These are phyloP conservation scores for Trichonephila inaurata DNA, from an alignment of 1,140 invertebrate genomes.

Conservation along the genomic window DNA sequence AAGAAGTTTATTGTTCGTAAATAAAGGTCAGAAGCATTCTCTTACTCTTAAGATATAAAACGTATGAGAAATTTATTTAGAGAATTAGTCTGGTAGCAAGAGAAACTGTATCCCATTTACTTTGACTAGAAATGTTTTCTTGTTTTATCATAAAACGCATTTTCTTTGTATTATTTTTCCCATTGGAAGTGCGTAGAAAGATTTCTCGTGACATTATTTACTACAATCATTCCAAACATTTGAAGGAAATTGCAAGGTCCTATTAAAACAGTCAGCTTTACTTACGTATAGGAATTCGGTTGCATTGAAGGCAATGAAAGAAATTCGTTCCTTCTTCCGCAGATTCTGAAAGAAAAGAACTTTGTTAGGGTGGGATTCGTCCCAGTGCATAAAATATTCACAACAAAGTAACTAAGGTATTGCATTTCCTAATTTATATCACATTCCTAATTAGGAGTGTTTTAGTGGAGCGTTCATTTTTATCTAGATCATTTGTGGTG, in stretches of 20 bases:
- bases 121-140: neutral
- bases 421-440: neutral
- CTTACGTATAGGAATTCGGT: slow-evolving; percentile 5
- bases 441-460: neutral
- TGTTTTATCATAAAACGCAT: slow-evolving; percentile 1
- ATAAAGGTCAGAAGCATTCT: neutral
- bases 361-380: neutral
- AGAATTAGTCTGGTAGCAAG: neutral
- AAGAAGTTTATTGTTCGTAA: neutral
- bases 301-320: slow-evolving; percentile 32
- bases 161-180: neutral
- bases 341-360: slow-evolving; percentile 3
- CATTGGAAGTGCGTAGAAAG: neutral
- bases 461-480: neutral
- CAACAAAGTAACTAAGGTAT: neutral
- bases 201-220: neutral
- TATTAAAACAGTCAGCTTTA: slow-evolving; percentile 6
- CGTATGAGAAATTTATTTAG: neutral
- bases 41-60: neutral
- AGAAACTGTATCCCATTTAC: neutral
- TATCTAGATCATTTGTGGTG: too few species aligned
- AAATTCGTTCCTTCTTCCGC: neutral
- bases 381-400: neutral
- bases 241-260: neutral
- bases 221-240: neutral